Evolutionary conservation across 1,140 invertebrate species (phyloP).

Genomic region (Asobara japonica): DNA sequence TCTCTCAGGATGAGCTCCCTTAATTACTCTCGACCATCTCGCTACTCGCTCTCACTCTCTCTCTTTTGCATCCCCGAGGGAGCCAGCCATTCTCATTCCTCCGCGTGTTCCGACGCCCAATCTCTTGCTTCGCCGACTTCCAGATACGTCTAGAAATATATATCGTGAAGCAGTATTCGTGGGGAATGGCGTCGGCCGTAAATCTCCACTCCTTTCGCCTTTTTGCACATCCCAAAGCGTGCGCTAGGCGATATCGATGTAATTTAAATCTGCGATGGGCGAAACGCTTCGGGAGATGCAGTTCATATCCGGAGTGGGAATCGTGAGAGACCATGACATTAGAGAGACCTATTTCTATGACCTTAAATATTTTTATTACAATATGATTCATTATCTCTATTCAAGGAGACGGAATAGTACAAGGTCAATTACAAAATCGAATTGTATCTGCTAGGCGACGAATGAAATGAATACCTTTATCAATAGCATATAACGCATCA

Average conservation of each 20-base stretch:
- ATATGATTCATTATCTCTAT: no score
- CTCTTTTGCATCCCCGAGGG: constrained; percentile 3
- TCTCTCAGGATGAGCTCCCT: constrained; percentile 61
- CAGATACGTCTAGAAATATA: constrained; percentile 14
- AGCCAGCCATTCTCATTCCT: constrained; percentile 10
- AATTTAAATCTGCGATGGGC: not conserved
- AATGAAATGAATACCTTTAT: no score
- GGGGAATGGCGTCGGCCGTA: constrained; percentile 2
- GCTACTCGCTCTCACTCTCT: constrained; percentile 13
- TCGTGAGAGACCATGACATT: no score
- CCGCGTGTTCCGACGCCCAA: constrained; percentile 6
- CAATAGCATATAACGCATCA: no score
- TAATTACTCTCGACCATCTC: constrained; percentile 56
- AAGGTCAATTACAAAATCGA: no score
- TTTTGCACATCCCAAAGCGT: not conserved
- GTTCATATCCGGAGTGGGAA: no score
- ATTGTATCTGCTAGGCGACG: no score
- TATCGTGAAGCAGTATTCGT: constrained; percentile 2
- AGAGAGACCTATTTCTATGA: no score
- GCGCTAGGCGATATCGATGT: not conserved
- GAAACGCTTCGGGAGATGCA: no score
- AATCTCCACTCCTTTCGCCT: constrained; percentile 8
- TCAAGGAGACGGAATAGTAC: no score
- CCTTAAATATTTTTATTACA: no score
- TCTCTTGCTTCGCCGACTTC: constrained; percentile 18